phyloP scores from a whole-genome alignment of 2,797 vertebrate genomes.

The Meriones psammophilus region DNA sequence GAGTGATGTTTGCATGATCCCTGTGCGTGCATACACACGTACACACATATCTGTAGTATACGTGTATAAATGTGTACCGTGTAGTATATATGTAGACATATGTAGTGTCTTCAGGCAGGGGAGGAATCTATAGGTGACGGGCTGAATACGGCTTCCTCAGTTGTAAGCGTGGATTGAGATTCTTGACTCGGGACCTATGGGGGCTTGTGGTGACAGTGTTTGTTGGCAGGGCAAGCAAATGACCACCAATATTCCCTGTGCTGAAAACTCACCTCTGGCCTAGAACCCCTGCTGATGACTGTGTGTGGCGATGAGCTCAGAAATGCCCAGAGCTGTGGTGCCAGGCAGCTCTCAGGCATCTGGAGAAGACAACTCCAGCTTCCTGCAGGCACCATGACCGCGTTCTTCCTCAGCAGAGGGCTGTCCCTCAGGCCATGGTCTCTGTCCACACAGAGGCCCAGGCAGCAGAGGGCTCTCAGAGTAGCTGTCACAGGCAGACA shows the following conservation, averaged over 20 bases:
- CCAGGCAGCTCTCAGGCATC: not conserved
- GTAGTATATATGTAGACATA: not conserved
- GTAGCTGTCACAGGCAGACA: not conserved
- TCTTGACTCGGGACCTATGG: not conserved
- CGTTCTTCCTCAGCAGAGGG: conserved; percentile 17
- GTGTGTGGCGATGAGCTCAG: not conserved
- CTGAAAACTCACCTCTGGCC: not conserved
- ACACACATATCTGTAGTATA: not conserved
- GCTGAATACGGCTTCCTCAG: not conserved
- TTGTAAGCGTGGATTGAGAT: not conserved
- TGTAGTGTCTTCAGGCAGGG: not conserved
- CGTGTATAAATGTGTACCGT: no score
- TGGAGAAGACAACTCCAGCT: not conserved
- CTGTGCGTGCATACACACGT: not conserved
- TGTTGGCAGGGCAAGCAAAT: not conserved
- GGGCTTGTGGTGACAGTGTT: not conserved
- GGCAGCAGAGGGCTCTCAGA: not conserved
- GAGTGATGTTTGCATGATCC: not conserved
- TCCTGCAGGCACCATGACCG: not conserved
- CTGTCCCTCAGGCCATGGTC: not conserved
- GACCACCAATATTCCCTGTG: not conserved
- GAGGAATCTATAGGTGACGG: not conserved
- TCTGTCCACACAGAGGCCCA: not conserved
- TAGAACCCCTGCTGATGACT: not conserved
- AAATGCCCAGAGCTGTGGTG: not conserved